Base-by-base conservation (phyloP, 1,140 invertebrate genomes). In the Acromyrmex charruanus region DNA sequence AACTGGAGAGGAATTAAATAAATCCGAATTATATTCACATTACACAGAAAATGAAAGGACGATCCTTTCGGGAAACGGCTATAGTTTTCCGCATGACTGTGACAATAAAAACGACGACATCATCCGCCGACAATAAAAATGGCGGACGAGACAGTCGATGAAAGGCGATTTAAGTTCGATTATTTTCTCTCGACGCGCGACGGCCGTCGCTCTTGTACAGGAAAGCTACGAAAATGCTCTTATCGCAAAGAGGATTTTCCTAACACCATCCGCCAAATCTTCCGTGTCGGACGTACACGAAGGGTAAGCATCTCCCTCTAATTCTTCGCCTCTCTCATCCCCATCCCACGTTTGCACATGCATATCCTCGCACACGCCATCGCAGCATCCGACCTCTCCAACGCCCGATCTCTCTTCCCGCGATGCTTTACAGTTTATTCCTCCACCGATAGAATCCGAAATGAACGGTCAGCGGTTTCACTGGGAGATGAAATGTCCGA, bases 181-280 rank as follows among this genome's bases (percentile, higher is more conserved):
- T 84, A 69, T 84, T 84, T 84, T 55, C 69, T 84, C 69, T 75
- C 80, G 79, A 44, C 66, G 21, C 35, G 51, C 35, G 35, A 18
- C 55, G 49, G 49, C 44, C 80, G 80, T 74, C 35, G 65, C 65
- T 81, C 77, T 81, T 71, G 55, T 53, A 81, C 25, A 58, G 28
- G 39, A 75, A 63, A 84, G 69, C 80, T 84, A 84, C 80, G 80
- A 75, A 84, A 84, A 84, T 84, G 80, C 80, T 84, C 80, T 84
- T 84, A 84, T 84, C 80, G 69, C 80, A 84, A 84, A 84, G 80
- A 84, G 80, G 80, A 84, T 84, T 84, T 84, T 84, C 80, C 69
- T 74, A 84, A 84, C 80, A 72, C 80, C 69, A 44, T 74, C 28
- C 69, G 80, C 80, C 80, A 84, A 84, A 84, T 84, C 80, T 84